phyloP scores from a whole-genome alignment of 2,888 invertebrate genomes.

The Dryobota labecula region DNA sequence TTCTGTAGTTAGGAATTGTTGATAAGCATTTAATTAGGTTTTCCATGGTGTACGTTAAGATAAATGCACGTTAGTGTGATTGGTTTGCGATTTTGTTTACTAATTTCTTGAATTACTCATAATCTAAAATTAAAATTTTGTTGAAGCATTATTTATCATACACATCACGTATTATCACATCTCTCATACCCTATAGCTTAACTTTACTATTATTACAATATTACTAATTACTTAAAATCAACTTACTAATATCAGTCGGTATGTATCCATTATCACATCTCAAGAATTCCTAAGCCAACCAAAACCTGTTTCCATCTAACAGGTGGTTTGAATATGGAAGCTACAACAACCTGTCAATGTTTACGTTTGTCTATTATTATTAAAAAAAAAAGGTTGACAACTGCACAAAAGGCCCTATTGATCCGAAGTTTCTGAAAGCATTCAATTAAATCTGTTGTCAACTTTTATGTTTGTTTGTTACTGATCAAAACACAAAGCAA shows the following conservation, averaged over 20 bases:
- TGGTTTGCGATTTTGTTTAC: constrained; percentile 29
- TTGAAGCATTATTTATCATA: constrained; percentile 1
- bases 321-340: constrained; percentile 26
- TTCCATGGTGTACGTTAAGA: constrained; percentile 48
- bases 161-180: not conserved
- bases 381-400: constrained; percentile 8
- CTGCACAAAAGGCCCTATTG: not conserved
- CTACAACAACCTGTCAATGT: constrained; percentile 39
- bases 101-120: constrained; percentile 24
- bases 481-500: not conserved
- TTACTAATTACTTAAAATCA: not conserved
- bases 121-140: constrained; percentile 27
- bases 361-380: constrained; percentile 26
- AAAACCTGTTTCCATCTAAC: constrained; percentile 40
- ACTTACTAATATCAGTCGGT: not conserved
- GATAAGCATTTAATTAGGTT: constrained; percentile 62
- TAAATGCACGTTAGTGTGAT: constrained; percentile 34
- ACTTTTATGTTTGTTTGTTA: not conserved
- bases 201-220: not conserved
- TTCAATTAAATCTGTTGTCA: not conserved
- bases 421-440: not conserved
- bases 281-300: constrained; percentile 6
- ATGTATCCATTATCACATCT: not conserved
- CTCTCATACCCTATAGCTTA: not conserved
- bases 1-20: constrained; percentile 65